Evolutionary conservation across 1,140 invertebrate species (phyloP).

Genomic region (Euura saliciscinereae): DNA sequence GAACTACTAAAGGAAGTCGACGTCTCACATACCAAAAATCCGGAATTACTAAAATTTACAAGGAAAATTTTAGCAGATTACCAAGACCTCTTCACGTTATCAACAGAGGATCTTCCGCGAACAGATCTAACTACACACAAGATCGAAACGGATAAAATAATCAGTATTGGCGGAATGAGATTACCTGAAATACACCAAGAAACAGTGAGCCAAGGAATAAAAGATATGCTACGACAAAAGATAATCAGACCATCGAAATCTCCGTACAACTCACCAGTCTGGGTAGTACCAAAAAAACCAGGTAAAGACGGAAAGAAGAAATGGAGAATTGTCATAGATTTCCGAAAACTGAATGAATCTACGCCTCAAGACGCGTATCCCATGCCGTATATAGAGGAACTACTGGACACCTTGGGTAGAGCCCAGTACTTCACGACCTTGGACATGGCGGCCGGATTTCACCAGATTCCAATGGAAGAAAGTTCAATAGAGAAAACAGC

Average conservation of each 20-base stretch:
- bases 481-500: slow-evolving; percentile 45
- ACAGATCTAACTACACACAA: no score
- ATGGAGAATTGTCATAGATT: slow-evolving; percentile 33
- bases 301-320: slow-evolving; percentile 2
- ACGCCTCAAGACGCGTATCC: slow-evolving; percentile 26
- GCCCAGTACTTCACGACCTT: slow-evolving; percentile 28
- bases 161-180: no score
- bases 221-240: no score
- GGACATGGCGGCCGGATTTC: slow-evolving; percentile 28
- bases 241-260: slow-evolving; percentile 14
- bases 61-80: no score
- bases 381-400: neutral
- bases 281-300: slow-evolving; percentile 30
- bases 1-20: no score
- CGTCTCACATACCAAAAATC: no score
- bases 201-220: no score
- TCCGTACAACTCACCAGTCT: slow-evolving; percentile 26
- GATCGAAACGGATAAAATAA: no score
- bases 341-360: slow-evolving; percentile 32
- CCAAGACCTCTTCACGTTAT: no score
- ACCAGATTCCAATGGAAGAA: slow-evolving; percentile 48
- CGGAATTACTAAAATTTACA: no score
- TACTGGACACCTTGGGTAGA: neutral
- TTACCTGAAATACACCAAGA: no score
- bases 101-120: no score